These are phyloP conservation scores for Terrapene triunguis DNA, from an alignment of 2,113 vertebrate genomes.

Conservation along the genomic window DNA sequence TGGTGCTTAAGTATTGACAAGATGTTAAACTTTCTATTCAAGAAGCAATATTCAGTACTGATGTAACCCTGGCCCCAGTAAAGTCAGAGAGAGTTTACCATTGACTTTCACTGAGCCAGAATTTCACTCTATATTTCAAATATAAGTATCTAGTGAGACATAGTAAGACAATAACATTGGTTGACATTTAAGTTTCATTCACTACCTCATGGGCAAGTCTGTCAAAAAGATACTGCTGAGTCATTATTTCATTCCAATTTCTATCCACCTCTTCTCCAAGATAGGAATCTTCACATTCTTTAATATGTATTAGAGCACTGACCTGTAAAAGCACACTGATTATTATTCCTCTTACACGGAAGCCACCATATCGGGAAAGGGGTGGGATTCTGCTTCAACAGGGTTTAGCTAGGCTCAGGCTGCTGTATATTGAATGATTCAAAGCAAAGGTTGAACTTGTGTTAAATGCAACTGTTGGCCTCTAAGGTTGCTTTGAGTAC, in stretches of 20 bases:
- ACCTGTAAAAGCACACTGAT: constrained; percentile 70
- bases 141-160: neutral
- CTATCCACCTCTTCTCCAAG: constrained; percentile 92
- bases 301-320: constrained; percentile 89
- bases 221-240: constrained; percentile 90
- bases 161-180: neutral
- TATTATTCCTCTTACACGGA: neutral
- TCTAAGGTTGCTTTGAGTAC: neutral
- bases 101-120: neutral
- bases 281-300: constrained; percentile 90
- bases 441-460: neutral
- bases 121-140: neutral
- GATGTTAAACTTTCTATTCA: neutral
- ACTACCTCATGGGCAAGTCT: constrained; percentile 87
- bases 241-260: constrained; percentile 91
- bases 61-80: too few species aligned
- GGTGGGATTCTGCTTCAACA: neutral
- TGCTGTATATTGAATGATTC: neutral
- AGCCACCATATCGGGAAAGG: neutral
- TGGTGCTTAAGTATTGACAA: neutral
- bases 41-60: neutral
- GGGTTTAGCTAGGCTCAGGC: neutral
- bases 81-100: neutral
- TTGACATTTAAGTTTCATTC: neutral
- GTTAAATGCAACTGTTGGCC: neutral